These are phyloP conservation scores for Volucella inanis DNA, from an alignment of 2,888 invertebrate genomes.

Conservation along the genomic window DNA sequence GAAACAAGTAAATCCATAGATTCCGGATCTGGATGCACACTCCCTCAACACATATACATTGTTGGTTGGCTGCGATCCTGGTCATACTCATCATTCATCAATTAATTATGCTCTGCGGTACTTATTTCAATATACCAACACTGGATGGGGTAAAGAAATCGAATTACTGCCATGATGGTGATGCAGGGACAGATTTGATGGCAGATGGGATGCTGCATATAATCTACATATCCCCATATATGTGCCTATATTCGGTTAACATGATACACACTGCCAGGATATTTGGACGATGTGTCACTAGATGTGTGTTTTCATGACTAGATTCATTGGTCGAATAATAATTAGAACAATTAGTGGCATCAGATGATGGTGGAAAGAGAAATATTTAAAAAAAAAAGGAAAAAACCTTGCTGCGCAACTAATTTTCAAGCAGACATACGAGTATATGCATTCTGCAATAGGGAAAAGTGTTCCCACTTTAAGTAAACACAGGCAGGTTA, in stretches of 20 bases:
- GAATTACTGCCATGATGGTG: conserved; percentile 50
- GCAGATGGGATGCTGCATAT: no score
- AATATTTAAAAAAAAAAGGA: conserved; percentile 6
- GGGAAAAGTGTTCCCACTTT: no score
- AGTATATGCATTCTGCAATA: no score
- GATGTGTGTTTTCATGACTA: conserved; percentile 46
- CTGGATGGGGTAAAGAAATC: conserved; percentile 31
- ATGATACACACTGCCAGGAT: conserved; percentile 22
- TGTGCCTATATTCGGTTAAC: conserved; percentile 18
- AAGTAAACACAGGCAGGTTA: no score
- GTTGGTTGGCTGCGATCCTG: conserved; percentile 37
- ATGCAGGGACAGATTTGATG: conserved; percentile 47
- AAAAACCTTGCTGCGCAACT: conserved; percentile 52
- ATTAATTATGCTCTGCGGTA: conserved; percentile 64
- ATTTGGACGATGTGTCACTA: conserved; percentile 32
- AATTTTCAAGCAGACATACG: conserved; percentile 39
- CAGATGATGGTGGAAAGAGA: conserved; percentile 34
- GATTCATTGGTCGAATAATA: conserved; percentile 66
- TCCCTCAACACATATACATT: background rate
- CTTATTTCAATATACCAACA: conserved; percentile 56
- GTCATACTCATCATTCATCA: conserved; percentile 61
- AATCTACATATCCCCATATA: no score
- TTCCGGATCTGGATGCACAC: background rate
- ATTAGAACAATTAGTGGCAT: conserved; percentile 65
- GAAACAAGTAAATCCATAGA: background rate